These are phyloP conservation scores for Petrocephalus zakoni DNA, from an alignment of 2,113 vertebrate species.

Conservation along the genomic window DNA sequence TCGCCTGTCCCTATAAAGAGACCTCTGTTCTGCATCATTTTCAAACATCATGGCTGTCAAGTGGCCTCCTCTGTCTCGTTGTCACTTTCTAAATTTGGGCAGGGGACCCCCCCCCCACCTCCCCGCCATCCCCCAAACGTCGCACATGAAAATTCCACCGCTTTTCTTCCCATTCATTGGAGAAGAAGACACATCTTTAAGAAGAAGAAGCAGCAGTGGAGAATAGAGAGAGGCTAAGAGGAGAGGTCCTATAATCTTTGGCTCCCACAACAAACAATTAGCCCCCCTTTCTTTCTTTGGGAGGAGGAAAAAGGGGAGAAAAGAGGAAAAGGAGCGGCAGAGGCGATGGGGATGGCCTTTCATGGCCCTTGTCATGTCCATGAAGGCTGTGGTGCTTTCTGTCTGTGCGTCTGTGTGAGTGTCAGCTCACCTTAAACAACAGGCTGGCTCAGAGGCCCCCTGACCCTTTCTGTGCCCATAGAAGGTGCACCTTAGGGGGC, in stretches of 20 bases:
- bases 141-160: slow-evolving; percentile 49
- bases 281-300: slow-evolving; percentile 57
- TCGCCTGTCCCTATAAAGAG: background rate
- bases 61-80: slow-evolving; percentile 18
- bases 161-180: slow-evolving; percentile 46
- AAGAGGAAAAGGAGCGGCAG: slow-evolving; percentile 33
- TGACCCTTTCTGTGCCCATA: slow-evolving; percentile 57
- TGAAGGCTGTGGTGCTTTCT: slow-evolving; percentile 46
- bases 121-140: slow-evolving; percentile 24
- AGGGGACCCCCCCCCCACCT: background rate
- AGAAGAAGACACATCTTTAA: slow-evolving; percentile 53
- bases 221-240: slow-evolving; percentile 21
- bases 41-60: slow-evolving; percentile 13
- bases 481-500: slow-evolving; percentile 73
- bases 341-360: slow-evolving; percentile 60
- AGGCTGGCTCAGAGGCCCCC: slow-evolving; percentile 55
- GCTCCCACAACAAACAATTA: slow-evolving; percentile 77
- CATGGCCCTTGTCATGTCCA: slow-evolving; percentile 63
- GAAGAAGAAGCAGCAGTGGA: slow-evolving; percentile 36
- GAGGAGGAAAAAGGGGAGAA: slow-evolving; percentile 42
- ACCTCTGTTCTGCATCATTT: slow-evolving; percentile 1
- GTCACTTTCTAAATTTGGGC: slow-evolving; percentile 21
- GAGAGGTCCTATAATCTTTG: slow-evolving; percentile 64
- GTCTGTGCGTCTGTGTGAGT: slow-evolving; percentile 49
- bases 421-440: slow-evolving; percentile 74